A percentile compares a stretch with the other conserved stretches of the same genome.
Evolutionary conservation across 2,797 vertebrate genomes (phyloP).

Genomic region (Acrossocheilus fasciatus): DNA sequence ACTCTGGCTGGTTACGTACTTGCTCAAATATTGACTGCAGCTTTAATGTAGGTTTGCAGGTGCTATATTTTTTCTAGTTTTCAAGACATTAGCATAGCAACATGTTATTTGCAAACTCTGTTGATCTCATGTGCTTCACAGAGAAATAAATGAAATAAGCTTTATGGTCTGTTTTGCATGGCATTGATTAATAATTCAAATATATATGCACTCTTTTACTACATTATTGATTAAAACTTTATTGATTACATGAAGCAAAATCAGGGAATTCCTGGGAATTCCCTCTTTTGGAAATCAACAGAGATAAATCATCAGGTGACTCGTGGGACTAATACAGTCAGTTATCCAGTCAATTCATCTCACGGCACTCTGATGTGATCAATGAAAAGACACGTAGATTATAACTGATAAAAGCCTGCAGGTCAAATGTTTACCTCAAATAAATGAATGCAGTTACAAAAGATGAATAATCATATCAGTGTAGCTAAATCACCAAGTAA

Average conservation of each 20-base stretch:
- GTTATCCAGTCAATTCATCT: neutral
- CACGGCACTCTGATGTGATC: neutral
- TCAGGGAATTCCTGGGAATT: neutral
- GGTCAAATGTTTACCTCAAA: neutral
- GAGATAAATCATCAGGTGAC: neutral
- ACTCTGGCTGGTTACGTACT: too few species aligned
- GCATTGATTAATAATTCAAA: neutral
- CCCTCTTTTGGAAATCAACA: neutral
- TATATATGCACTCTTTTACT: neutral
- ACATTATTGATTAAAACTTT: neutral
- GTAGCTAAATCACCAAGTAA: neutral
- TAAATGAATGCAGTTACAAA: neutral
- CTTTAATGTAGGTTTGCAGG: neutral
- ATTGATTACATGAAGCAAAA: neutral
- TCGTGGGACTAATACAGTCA: neutral
- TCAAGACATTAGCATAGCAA: neutral
- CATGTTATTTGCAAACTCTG: neutral
- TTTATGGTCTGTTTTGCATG: neutral
- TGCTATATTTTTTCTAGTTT: neutral
- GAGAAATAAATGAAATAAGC: neutral
- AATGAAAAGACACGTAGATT: neutral
- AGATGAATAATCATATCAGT: neutral
- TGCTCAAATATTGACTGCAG: too few species aligned
- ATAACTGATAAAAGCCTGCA: neutral
- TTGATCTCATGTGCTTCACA: neutral